phyloP scores from a whole-genome alignment of 2,113 vertebrate species.

The Marmota flaviventris region DNA sequence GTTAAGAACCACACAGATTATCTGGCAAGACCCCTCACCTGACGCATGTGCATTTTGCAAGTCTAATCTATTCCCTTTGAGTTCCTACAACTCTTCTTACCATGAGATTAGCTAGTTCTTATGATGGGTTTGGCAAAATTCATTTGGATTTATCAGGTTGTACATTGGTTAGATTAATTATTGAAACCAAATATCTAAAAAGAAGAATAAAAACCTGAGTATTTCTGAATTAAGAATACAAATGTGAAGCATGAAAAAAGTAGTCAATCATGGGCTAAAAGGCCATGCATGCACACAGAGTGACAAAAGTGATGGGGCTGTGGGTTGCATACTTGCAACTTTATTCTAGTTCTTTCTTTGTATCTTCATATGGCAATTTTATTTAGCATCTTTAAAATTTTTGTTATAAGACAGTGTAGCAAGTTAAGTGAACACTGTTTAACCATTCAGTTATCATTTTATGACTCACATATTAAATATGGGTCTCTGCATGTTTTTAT shows the following conservation, averaged over 20 bases:
- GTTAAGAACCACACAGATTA: neutral
- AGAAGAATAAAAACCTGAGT: neutral
- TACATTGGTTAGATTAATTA: neutral
- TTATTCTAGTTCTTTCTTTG: neutral
- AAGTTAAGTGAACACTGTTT: neutral
- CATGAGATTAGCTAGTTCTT: slow-evolving; percentile 26
- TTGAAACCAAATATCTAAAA: neutral
- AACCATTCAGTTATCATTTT: neutral
- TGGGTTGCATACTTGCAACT: neutral
- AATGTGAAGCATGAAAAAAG: neutral
- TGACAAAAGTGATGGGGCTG: neutral
- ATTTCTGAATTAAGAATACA: slow-evolving; percentile 31
- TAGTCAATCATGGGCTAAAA: neutral
- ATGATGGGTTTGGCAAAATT: slow-evolving; percentile 21
- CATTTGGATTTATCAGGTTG: neutral
- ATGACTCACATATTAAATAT: neutral
- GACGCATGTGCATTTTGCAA: neutral
- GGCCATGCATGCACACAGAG: neutral
- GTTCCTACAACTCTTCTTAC: neutral
- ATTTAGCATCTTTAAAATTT: slow-evolving; percentile 2
- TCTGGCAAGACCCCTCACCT: neutral
- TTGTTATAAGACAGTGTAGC: neutral
- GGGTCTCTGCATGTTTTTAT: neutral
- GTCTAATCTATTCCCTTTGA: neutral
- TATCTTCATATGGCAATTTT: slow-evolving; percentile 11